These are phyloP conservation scores for Apostichopus parvimensis DNA, from an alignment of 35 echinoderm and acorn worm species.

Conservation along the genomic window DNA sequence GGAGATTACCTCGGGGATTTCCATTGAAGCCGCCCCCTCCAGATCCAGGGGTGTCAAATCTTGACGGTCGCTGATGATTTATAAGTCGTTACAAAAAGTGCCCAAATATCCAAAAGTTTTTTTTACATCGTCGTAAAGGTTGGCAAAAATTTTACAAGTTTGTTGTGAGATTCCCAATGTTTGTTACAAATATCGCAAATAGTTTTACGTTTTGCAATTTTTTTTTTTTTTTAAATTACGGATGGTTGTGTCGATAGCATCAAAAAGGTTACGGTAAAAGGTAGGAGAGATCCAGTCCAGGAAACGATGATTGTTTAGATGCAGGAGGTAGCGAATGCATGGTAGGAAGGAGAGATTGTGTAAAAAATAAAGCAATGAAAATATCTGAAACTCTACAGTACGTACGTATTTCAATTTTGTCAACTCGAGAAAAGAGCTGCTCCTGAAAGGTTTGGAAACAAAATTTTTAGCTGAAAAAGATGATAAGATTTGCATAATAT, in stretches of 20 bases:
- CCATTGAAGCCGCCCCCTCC: slow-evolving; percentile 44
- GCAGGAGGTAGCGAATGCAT: slow-evolving; percentile 41
- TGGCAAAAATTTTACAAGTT: background rate
- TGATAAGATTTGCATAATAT: background rate
- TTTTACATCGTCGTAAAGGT: no score
- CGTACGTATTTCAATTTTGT: background rate
- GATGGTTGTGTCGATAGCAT: slow-evolving; percentile 4
- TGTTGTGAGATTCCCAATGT: background rate
- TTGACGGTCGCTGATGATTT: background rate
- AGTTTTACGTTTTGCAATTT: background rate
- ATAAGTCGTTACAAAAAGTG: background rate
- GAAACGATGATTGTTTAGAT: slow-evolving; percentile 8
- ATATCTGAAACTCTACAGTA: background rate
- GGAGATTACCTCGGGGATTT: slow-evolving; percentile 6
- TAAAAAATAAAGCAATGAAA: slow-evolving; percentile 43
- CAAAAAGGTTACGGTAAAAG: background rate
- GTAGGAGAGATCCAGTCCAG: slow-evolving; percentile 13
- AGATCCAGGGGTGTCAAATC: slow-evolving; percentile 22
- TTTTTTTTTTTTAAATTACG: background rate
- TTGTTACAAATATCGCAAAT: background rate
- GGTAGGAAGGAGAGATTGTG: slow-evolving; percentile 21
- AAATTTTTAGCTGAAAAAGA: background rate
- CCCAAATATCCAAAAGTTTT: no score
- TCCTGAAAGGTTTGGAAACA: background rate
- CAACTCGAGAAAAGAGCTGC: background rate